A percentile compares a stretch with the other conserved stretches of the same genome.
Evolutionary conservation across 1,140 invertebrate species (phyloP).

Genomic region (Calliopsis andreniformis): DNA sequence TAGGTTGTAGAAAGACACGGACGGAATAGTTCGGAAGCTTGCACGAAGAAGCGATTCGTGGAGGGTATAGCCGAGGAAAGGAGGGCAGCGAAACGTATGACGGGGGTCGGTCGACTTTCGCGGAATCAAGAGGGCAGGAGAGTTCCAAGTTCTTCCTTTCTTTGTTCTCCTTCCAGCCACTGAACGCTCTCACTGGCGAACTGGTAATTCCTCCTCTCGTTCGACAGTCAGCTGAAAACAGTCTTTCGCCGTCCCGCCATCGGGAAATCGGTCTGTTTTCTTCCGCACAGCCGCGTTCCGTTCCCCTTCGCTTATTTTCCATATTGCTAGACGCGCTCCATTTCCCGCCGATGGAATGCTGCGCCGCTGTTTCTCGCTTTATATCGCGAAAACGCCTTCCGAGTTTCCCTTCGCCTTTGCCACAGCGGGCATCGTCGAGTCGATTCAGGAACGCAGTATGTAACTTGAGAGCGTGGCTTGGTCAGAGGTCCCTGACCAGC

Average conservation of each 20-base stretch:
- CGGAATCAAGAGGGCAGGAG: not conserved
- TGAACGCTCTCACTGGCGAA: slow-evolving; percentile 26
- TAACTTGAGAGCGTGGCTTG: no score
- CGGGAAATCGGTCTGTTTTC: not conserved
- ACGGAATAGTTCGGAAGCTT: not conserved
- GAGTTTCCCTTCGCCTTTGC: not conserved
- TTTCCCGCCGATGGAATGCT: slow-evolving; percentile 49
- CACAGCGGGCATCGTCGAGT: no score
- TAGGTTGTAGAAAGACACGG: not conserved
- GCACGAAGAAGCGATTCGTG: no score
- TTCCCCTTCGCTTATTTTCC: slow-evolving; percentile 53
- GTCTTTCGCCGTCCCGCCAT: not conserved
- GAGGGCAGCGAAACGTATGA: slow-evolving; percentile 17
- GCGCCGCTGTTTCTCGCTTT: slow-evolving; percentile 3
- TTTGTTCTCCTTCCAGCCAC: slow-evolving; percentile 17
- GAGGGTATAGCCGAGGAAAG: not conserved
- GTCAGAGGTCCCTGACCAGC: no score
- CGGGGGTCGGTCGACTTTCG: slow-evolving; percentile 56
- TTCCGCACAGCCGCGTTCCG: not conserved
- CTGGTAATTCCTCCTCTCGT: slow-evolving; percentile 30
- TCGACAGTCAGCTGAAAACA: not conserved
- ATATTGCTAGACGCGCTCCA: slow-evolving; percentile 62
- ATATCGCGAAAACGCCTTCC: slow-evolving; percentile 15
- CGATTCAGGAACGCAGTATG: no score
- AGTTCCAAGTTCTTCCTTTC: not conserved